A percentile compares a stretch with the other conserved stretches of the same genome.
phyloP scores from a whole-genome alignment of 2,888 invertebrate genomes.

The Tenthredo scrophulariae region DNA sequence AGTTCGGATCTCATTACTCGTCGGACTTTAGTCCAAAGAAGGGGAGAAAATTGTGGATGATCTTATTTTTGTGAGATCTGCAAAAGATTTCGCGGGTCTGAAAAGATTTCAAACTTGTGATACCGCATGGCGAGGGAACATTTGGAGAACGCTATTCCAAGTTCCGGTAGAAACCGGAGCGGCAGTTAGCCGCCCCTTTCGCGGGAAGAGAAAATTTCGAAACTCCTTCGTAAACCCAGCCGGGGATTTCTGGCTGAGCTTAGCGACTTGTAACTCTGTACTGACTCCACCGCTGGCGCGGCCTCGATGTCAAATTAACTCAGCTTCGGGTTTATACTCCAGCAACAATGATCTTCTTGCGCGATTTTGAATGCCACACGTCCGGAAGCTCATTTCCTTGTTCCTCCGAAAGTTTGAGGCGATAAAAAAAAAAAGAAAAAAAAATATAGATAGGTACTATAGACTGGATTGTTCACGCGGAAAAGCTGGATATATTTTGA shows the following conservation, averaged over 20 bases:
- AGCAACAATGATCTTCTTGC: background rate
- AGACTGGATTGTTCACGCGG: background rate
- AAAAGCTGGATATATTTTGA: background rate
- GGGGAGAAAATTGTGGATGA: background rate
- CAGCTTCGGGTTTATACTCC: slow-evolving; percentile 45
- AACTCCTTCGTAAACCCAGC: slow-evolving; percentile 53
- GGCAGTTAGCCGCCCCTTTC: slow-evolving; percentile 4
- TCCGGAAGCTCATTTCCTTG: background rate
- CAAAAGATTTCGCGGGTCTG: background rate
- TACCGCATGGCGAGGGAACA: background rate
- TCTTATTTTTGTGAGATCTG: background rate
- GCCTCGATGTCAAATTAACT: slow-evolving; percentile 49
- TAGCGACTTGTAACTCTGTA: slow-evolving; percentile 53
- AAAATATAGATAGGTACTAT: too few species aligned
- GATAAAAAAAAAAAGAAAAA: background rate
- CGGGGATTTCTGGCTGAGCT: slow-evolving; percentile 44
- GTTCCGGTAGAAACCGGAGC: slow-evolving; percentile 9
- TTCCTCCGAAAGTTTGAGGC: background rate
- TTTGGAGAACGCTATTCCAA: background rate
- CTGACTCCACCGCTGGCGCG: slow-evolving; percentile 31
- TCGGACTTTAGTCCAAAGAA: background rate
- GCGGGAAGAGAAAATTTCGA: slow-evolving; percentile 36
- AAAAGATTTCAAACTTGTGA: background rate
- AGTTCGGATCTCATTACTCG: slow-evolving; percentile 39
- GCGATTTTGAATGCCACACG: background rate